Conservation (phyloP, 2,113 vertebrate genomes). For the Pampusana beccarii region DNA sequence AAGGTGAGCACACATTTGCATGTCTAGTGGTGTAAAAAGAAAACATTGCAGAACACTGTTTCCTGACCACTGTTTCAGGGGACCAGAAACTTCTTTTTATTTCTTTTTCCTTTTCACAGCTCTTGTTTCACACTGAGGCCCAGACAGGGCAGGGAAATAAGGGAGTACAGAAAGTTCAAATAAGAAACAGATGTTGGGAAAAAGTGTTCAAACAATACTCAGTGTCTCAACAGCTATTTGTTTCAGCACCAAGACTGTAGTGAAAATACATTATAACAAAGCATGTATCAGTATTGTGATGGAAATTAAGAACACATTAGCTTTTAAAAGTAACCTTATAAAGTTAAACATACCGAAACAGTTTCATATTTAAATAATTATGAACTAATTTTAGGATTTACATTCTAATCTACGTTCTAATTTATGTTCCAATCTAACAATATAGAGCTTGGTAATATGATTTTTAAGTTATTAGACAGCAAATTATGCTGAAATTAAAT, state of each 20-base stretch:
- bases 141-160: background rate
- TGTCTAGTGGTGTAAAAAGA: background rate
- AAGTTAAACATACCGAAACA: background rate
- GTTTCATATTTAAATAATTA: background rate
- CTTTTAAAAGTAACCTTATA: background rate
- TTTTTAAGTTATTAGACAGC: background rate
- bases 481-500: background rate
- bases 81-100: background rate
- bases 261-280: background rate
- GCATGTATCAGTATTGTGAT: background rate
- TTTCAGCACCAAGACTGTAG: background rate
- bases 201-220: background rate
- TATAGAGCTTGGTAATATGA: background rate
- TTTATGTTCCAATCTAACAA: too few species aligned
- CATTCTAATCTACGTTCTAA: background rate
- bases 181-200: slow-evolving; percentile 26
- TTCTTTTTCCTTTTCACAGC: slow-evolving; percentile 6
- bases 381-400: background rate
- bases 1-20: background rate
- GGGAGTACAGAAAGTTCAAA: background rate
- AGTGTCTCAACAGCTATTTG: background rate
- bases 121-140: slow-evolving; percentile 8
- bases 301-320: background rate
- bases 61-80: background rate
- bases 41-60: background rate